Conservation (phyloP, 2,797 vertebrate species). For the Crocodylus rhombifer region DNA sequence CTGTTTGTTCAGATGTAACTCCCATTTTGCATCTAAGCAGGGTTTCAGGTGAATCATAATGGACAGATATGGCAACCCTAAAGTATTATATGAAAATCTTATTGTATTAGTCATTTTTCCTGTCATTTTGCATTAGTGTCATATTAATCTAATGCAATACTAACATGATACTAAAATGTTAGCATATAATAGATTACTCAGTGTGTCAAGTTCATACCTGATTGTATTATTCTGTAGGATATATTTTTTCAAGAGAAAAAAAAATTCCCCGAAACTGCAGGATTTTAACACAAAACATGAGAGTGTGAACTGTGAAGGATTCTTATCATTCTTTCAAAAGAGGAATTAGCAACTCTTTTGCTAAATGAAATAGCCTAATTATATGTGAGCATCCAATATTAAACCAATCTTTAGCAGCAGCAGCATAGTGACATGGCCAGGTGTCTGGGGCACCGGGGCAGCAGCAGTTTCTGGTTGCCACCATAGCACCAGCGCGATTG, state of each 20-base stretch:
- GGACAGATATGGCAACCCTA: constrained; percentile 75
- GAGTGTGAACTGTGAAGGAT: background rate
- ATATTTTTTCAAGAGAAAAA: constrained; percentile 42
- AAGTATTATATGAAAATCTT: constrained; percentile 78
- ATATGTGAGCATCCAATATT: background rate
- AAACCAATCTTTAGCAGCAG: background rate
- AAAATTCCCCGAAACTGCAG: background rate
- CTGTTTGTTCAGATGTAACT: background rate
- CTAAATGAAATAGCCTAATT: background rate
- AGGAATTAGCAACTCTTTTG: background rate
- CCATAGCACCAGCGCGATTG: too few relatives aligned
- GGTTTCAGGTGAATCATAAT: constrained; percentile 80
- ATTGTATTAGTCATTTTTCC: constrained; percentile 82
- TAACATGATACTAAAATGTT: constrained; percentile 82
- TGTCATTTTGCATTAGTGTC: constrained; percentile 82
- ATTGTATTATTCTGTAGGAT: constrained; percentile 72
- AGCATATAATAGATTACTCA: constrained; percentile 82
- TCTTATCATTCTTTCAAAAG: background rate
- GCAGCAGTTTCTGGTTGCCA: too few relatives aligned
- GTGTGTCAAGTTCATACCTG: constrained; percentile 79
- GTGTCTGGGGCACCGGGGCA: too few relatives aligned
- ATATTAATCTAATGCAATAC: constrained; percentile 82
- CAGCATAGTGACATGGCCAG: too few relatives aligned
- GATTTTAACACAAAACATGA: background rate
- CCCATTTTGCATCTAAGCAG: constrained; percentile 50